phyloP scores from a whole-genome alignment of 1,140 invertebrate species.

The Drosophila navojoa region DNA sequence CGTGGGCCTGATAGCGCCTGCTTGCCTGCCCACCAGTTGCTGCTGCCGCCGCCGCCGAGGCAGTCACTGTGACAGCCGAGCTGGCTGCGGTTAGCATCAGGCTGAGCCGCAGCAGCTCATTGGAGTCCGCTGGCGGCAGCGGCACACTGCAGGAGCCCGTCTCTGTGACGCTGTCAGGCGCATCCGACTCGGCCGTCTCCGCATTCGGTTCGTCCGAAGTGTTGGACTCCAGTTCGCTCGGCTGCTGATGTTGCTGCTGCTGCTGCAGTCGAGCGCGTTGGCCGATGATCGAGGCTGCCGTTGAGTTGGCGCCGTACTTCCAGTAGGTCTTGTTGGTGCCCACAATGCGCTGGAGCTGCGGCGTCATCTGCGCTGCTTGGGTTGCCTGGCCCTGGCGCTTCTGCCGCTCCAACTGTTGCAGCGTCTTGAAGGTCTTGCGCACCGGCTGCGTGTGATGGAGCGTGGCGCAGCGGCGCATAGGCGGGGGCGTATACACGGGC shows the following conservation, averaged over 20 bases:
- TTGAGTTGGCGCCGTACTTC: conserved; percentile 79
- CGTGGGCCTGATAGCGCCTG: conserved; percentile 53
- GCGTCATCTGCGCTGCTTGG: conserved; percentile 1
- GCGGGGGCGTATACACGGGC: conserved; percentile 75
- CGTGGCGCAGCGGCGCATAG: conserved; percentile 74
- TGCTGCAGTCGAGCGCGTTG: conserved; percentile 58
- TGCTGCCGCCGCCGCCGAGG: conserved; percentile 26
- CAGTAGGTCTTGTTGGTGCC: conserved; percentile 77
- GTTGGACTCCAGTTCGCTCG: conserved; percentile 57
- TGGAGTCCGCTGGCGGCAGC: conserved; percentile 68
- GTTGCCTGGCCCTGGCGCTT: conserved; percentile 50
- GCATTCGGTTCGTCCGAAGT: conserved; percentile 61
- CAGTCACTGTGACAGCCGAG: conserved; percentile 63
- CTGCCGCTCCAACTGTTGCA: conserved; percentile 71
- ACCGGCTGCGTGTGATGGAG: conserved; percentile 73
- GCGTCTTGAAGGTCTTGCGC: conserved; percentile 72
- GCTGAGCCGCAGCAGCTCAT: conserved; percentile 75
- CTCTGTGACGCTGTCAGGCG: conserved; percentile 57
- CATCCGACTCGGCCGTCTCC: conserved; percentile 52
- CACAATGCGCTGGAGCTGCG: conserved; percentile 61
- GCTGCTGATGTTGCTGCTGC: conserved; percentile 44
- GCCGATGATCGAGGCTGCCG: conserved; percentile 74
- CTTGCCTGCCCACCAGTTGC: conserved; percentile 59
- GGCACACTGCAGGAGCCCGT: conserved; percentile 79
- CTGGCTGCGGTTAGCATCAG: conserved; percentile 76